A percentile compares a stretch with the other conserved stretches of the same genome.
These are phyloP conservation scores for Enteromius paludinosus DNA, from an alignment of 2,797 vertebrate species.

Conservation along the genomic window DNA sequence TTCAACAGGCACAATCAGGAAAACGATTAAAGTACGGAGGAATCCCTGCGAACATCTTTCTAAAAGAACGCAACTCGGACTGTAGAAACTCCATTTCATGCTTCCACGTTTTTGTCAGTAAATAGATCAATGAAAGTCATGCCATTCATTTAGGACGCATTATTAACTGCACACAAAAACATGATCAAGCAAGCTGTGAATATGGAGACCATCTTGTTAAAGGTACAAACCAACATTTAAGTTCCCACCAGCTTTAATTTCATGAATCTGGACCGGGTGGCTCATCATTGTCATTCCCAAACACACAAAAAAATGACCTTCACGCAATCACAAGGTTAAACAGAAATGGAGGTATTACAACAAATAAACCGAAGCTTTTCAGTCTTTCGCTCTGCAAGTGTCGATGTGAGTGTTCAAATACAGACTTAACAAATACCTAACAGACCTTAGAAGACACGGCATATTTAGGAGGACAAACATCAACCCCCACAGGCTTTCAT, in stretches of 20 bases:
- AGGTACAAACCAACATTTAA: slow-evolving; percentile 1
- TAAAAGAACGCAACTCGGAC: slow-evolving; percentile 15
- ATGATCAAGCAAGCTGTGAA: slow-evolving; percentile 45
- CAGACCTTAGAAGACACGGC: not conserved
- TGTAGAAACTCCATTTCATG: slow-evolving; percentile 28
- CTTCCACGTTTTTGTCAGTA: slow-evolving; percentile 1
- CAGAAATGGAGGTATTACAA: not conserved
- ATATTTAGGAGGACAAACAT: not conserved
- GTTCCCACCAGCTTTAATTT: not conserved
- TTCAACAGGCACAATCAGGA: slow-evolving; percentile 9
- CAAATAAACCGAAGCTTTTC: not conserved
- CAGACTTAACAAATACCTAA: not conserved
- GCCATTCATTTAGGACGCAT: slow-evolving; percentile 14
- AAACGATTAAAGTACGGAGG: not conserved
- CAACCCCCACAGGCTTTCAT: not conserved
- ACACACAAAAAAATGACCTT: not conserved
- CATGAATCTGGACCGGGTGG: not conserved
- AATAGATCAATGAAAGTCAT: slow-evolving; percentile 11
- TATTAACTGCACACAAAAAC: slow-evolving; percentile 25
- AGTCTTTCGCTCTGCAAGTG: not conserved
- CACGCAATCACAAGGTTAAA: not conserved
- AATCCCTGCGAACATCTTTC: slow-evolving; percentile 23
- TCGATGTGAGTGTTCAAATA: not conserved
- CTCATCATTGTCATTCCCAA: not conserved
- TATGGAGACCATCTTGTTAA: slow-evolving; percentile 14